Evolutionary conservation across 1,140 invertebrate genomes (phyloP).

Genomic region (Macrobrachium rosenbergii): DNA sequence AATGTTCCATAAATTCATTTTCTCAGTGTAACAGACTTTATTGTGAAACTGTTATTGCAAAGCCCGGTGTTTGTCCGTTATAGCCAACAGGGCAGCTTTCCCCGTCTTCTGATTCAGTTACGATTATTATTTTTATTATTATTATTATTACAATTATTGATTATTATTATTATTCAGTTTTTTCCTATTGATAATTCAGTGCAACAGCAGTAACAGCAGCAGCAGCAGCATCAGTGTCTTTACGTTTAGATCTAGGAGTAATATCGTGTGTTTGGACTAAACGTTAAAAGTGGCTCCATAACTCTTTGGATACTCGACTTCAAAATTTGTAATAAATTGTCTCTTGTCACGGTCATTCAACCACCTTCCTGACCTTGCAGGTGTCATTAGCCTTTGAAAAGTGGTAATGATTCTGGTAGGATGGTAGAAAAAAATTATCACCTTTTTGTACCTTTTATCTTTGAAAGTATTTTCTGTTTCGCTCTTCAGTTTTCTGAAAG

Average conservation of each 20-base stretch:
- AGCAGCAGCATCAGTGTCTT: neutral
- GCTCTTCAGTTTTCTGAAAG: no score
- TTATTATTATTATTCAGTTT: constrained; percentile 26
- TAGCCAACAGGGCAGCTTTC: constrained; percentile 57
- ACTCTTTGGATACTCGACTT: no score
- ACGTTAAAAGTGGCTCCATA: neutral
- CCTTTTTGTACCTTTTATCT: no score
- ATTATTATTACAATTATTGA: constrained; percentile 33
- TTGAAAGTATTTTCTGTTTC: no score
- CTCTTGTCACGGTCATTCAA: no score
- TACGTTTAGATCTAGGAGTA: constrained; percentile 4
- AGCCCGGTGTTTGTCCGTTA: constrained; percentile 28
- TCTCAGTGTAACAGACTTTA: constrained; percentile 59
- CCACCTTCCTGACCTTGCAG: no score
- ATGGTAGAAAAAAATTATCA: no score
- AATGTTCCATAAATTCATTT: constrained; percentile 55
- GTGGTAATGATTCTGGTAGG: no score
- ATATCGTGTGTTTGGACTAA: neutral
- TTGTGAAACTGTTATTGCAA: constrained; percentile 42
- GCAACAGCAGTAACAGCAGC: neutral
- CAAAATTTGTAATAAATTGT: no score
- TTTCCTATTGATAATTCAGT: neutral
- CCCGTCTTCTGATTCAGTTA: constrained; percentile 1
- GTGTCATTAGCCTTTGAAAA: no score
- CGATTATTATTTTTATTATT: constrained; percentile 7